Conservation (phyloP, 1,140 invertebrate species). For the Oppia nitens region DNA sequence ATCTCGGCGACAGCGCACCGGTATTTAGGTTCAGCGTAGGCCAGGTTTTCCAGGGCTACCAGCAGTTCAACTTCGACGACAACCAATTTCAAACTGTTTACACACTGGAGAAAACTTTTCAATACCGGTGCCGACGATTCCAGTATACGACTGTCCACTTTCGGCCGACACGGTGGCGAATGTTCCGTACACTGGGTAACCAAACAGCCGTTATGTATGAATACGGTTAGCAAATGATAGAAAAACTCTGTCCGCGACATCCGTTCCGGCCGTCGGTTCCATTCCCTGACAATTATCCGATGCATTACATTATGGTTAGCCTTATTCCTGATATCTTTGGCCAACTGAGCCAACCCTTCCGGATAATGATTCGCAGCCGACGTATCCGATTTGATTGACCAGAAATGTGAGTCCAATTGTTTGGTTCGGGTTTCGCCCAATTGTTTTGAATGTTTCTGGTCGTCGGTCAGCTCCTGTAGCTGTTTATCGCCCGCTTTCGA, state of each 20-base stretch:
- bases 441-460: too few relatives aligned
- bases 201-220: neutral
- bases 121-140: neutral
- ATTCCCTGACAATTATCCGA: neutral
- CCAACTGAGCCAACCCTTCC: neutral
- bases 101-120: neutral
- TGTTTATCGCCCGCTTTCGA: too few relatives aligned
- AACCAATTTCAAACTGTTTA: neutral
- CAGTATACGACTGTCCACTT: neutral
- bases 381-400: neutral
- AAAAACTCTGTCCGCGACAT: neutral
- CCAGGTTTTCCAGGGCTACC: neutral
- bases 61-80: slow-evolving; percentile 7
- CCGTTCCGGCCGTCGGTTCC: neutral
- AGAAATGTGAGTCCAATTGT: too few relatives aligned
- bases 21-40: neutral
- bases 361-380: neutral
- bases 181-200: neutral
- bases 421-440: too few relatives aligned
- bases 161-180: neutral
- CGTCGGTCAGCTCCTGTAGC: too few relatives aligned
- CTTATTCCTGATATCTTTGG: neutral
- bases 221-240: slow-evolving; percentile 3
- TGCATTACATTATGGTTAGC: neutral
- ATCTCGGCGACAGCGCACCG: neutral